A percentile compares a stretch with the other conserved stretches of the same genome.
Evolutionary conservation across 1,140 invertebrate species (phyloP).

Genomic region (Diuraphis noxia): DNA sequence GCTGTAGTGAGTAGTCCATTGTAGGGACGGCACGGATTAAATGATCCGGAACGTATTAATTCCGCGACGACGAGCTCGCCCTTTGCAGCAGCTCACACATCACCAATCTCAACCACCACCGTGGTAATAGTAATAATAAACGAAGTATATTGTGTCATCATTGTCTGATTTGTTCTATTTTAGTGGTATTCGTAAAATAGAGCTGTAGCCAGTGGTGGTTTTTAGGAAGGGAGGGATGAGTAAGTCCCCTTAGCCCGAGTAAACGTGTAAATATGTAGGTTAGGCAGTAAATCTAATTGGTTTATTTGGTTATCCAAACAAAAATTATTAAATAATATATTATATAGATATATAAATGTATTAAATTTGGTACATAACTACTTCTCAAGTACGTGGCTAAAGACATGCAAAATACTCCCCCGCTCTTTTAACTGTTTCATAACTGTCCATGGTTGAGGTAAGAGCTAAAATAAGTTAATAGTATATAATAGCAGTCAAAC

Average conservation of each 20-base stretch:
- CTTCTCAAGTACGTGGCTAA: neutral
- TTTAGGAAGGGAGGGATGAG: too few species aligned
- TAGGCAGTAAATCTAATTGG: neutral
- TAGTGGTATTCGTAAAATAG: neutral
- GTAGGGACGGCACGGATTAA: neutral
- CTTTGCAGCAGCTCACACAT: neutral
- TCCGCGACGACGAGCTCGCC: conserved; percentile 34
- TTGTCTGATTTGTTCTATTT: neutral
- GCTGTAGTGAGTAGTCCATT: neutral
- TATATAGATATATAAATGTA: neutral
- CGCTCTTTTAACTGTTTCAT: neutral
- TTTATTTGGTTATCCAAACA: too few species aligned
- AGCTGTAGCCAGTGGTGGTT: neutral
- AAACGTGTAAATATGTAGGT: neutral
- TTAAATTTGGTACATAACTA: neutral
- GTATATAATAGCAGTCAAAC: neutral
- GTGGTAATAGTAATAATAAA: neutral
- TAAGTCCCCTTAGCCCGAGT: neutral
- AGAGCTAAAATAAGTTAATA: neutral
- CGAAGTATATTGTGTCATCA: neutral
- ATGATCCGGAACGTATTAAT: conserved; percentile 50
- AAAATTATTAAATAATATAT: neutral
- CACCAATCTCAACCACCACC: neutral
- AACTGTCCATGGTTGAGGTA: neutral
- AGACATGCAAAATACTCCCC: too few species aligned